Percentiles rank a stretch among this genome's conserved stretches.
Evolutionary conservation across 2,797 vertebrate genomes (phyloP).

Genomic region (Hypotaenidia philippensis): DNA sequence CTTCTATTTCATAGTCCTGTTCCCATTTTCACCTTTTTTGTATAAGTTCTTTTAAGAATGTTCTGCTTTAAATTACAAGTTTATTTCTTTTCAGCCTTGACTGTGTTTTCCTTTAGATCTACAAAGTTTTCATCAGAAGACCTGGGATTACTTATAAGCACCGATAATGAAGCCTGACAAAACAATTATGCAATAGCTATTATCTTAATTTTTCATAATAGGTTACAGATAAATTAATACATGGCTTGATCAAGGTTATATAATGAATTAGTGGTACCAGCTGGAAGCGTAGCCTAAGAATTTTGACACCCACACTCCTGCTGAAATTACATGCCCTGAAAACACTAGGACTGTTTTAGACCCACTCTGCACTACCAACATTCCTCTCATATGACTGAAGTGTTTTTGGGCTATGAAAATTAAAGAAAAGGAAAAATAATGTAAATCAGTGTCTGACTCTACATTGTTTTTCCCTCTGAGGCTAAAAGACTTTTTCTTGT

Average conservation of each 20-base stretch:
- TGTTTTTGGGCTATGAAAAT: conserved; percentile 43
- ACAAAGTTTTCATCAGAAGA: background rate
- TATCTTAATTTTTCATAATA: conserved; percentile 1
- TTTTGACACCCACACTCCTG: background rate
- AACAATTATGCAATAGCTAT: conserved; percentile 14
- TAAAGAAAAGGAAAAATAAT: conserved; percentile 17
- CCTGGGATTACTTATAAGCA: background rate
- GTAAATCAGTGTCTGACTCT: conserved; percentile 48
- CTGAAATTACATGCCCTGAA: background rate
- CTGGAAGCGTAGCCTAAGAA: background rate
- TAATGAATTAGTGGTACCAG: background rate
- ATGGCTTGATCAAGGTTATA: background rate
- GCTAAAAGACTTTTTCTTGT: background rate
- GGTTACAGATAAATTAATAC: background rate
- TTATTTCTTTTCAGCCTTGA: background rate
- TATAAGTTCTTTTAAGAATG: background rate
- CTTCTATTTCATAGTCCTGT: background rate
- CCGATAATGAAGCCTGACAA: conserved; percentile 5
- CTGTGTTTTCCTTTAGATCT: background rate
- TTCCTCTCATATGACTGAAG: background rate
- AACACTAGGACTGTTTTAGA: background rate
- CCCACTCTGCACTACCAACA: background rate
- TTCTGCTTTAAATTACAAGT: conserved; percentile 27
- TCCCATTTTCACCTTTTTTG: background rate
- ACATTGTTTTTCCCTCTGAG: conserved; percentile 54